These are phyloP conservation scores for Tylochromis polylepis DNA, from an alignment of 2,113 vertebrate species.

Conservation along the genomic window DNA sequence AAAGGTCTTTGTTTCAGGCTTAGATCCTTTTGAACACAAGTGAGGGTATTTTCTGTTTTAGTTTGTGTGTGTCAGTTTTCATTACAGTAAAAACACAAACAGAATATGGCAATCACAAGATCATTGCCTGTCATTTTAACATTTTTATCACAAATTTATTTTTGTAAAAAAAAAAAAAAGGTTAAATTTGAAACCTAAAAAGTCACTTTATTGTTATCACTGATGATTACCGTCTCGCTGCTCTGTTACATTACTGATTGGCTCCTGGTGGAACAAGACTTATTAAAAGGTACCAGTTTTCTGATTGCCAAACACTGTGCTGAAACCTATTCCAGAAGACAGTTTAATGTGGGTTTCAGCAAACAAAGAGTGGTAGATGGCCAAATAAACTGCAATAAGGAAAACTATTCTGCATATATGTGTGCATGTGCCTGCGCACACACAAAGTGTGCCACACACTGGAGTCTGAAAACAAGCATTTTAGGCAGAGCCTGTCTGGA, in stretches of 20 bases:
- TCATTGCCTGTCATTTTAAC: neutral
- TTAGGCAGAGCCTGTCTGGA: constrained; percentile 7
- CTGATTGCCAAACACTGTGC: neutral
- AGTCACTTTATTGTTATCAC: neutral
- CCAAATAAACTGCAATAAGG: neutral
- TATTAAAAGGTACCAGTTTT: neutral
- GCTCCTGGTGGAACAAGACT: neutral
- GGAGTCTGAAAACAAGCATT: neutral
- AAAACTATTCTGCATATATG: neutral
- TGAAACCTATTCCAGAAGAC: neutral
- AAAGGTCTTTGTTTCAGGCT: neutral
- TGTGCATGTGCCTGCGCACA: neutral
- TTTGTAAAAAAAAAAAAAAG: neutral
- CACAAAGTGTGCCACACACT: neutral
- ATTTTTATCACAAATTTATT: neutral
- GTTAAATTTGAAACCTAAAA: neutral
- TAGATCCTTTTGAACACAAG: neutral
- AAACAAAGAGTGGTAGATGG: neutral
- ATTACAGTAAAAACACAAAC: neutral
- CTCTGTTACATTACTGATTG: neutral
- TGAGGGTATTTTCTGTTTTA: neutral
- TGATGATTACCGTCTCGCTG: neutral
- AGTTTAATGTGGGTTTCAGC: neutral
- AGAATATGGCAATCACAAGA: neutral
- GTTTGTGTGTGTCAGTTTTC: neutral